Conservation (phyloP, 1,140 invertebrate genomes). For the Conopomorpha cramerella region DNA sequence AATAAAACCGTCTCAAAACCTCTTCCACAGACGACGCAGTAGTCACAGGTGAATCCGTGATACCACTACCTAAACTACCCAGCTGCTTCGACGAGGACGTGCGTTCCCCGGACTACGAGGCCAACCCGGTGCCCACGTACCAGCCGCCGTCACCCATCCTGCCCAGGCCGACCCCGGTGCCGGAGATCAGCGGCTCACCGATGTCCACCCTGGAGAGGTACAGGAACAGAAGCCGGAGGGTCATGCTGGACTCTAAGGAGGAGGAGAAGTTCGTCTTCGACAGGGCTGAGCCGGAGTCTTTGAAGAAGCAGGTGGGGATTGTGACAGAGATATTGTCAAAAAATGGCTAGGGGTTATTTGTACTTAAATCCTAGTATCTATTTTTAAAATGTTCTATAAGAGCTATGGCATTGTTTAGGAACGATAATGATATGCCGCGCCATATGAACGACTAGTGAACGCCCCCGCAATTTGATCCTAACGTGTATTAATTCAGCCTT, state of each 20-base stretch:
- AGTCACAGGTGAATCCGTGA: conserved; percentile 50
- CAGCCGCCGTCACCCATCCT: conserved; percentile 27
- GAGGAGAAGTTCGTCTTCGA: conserved; percentile 54
- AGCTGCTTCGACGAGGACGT: conserved; percentile 44
- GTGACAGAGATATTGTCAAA: too few relatives aligned
- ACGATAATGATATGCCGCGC: too few relatives aligned
- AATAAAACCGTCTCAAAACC: too few relatives aligned
- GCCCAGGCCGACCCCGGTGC: conserved; percentile 18
- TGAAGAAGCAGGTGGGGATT: conserved; percentile 52
- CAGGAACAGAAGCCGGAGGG: conserved; percentile 37
- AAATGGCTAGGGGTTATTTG: too few relatives aligned
- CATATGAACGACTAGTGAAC: too few relatives aligned
- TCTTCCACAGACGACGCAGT: conserved; percentile 46
- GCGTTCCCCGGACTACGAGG: conserved; percentile 28
- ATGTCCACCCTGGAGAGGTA: conserved; percentile 49
- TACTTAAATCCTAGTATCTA: too few relatives aligned
- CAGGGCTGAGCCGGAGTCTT: conserved; percentile 46
- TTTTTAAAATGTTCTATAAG: too few relatives aligned
- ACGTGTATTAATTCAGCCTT: too few relatives aligned
- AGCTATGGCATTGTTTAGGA: too few relatives aligned
- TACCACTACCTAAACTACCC: conserved; percentile 56
- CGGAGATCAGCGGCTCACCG: conserved; percentile 22
- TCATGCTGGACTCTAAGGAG: conserved; percentile 30
- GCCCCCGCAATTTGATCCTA: too few relatives aligned
- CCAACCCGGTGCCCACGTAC: conserved; percentile 21